These are phyloP conservation scores for Ceryle rudis DNA, from an alignment of 2,797 vertebrate species.

Conservation along the genomic window DNA sequence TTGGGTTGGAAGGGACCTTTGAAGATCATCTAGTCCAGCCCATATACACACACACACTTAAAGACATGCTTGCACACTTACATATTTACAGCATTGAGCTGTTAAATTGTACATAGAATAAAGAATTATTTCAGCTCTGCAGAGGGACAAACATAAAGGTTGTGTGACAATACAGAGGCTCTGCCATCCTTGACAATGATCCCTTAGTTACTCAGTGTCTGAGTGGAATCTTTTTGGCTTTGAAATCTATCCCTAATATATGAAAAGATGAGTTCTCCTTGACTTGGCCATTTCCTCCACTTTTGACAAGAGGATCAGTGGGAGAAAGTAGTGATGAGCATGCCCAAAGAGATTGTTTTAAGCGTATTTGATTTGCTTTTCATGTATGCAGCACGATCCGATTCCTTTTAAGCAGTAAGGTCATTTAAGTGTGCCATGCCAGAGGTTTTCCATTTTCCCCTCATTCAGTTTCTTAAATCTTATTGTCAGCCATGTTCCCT, in stretches of 20 bases:
- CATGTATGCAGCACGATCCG: constrained; percentile 66
- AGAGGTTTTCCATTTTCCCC: constrained; percentile 70
- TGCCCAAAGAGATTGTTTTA: constrained; percentile 72
- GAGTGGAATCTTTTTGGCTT: constrained; percentile 17
- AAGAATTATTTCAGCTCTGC: not conserved
- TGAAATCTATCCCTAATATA: not conserved
- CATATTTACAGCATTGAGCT: not conserved
- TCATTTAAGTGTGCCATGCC: constrained; percentile 73
- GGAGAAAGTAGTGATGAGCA: constrained; percentile 44
- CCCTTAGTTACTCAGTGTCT: not conserved
- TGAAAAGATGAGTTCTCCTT: constrained; percentile 7
- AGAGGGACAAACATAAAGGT: not conserved
- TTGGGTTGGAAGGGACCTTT: not conserved
- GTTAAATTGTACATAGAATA: not conserved
- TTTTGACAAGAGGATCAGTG: not conserved
- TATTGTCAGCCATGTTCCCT: constrained; percentile 81
- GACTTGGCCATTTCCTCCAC: constrained; percentile 8
- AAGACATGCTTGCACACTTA: not conserved
- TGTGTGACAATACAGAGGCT: not conserved
- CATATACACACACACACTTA: not conserved
- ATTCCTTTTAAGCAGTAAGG: constrained; percentile 73
- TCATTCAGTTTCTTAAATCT: constrained; percentile 80
- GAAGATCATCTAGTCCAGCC: not conserved
- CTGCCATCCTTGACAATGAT: constrained; percentile 22
- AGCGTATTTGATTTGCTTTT: constrained; percentile 75